Percentiles rank a stretch among this genome's conserved stretches.
Conservation (phyloP, 2,888 invertebrate genomes). For the Eupithecia subumbrata region DNA sequence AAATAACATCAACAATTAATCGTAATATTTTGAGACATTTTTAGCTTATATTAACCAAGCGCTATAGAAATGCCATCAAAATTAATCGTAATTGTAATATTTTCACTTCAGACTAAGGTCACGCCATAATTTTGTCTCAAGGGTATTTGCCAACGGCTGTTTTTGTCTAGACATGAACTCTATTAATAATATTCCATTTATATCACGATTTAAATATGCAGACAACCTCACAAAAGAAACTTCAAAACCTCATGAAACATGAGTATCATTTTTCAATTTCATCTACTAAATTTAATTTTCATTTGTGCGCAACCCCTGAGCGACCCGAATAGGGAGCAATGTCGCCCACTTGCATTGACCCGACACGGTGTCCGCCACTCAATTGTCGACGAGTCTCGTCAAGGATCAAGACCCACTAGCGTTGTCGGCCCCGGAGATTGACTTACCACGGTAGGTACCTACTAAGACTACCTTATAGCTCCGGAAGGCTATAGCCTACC, state of each 20-base stretch:
- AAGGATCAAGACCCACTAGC: constrained; percentile 44
- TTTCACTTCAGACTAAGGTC: not conserved
- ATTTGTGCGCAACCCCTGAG: not conserved
- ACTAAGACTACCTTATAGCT: not conserved
- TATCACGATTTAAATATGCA: not conserved
- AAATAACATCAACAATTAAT: not conserved
- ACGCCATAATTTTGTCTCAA: not conserved
- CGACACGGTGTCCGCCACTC: constrained; percentile 50
- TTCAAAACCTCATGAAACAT: not conserved
- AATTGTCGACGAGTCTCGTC: constrained; percentile 49
- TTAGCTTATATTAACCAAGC: not conserved
- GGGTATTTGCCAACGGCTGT: not conserved
- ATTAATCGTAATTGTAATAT: not conserved
- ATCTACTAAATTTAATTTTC: not conserved
- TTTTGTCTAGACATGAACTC: constrained; percentile 16
- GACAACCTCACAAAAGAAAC: constrained; percentile 2
- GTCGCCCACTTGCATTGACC: constrained; percentile 53
- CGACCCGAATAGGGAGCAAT: constrained; percentile 40
- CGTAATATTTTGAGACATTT: not conserved
- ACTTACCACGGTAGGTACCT: constrained; percentile 48
- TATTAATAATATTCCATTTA: not conserved
- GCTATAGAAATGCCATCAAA: not conserved
- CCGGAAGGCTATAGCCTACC: not conserved
- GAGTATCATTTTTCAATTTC: not conserved
- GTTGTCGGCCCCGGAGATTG: constrained; percentile 64